Evolutionary conservation across 1,140 invertebrate genomes (phyloP).

Genomic region (Neodiprion pinetum): DNA sequence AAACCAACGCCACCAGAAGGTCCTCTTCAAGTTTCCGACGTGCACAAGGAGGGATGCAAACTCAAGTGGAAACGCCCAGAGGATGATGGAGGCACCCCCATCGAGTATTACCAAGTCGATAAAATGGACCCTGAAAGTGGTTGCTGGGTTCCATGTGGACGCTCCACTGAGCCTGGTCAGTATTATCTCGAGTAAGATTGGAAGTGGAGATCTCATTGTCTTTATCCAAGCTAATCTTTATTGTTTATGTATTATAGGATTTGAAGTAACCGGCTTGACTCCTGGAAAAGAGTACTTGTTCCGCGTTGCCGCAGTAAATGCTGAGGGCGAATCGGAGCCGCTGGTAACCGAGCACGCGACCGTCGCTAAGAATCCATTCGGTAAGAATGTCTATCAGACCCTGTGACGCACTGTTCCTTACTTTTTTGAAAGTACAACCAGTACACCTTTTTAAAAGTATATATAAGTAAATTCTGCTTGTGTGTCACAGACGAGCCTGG

Average conservation of each 20-base stretch:
- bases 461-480: background rate
- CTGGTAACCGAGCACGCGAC: slow-evolving; percentile 87
- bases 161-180: slow-evolving; percentile 79
- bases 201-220: slow-evolving; percentile 15
- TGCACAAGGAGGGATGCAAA: slow-evolving; percentile 92
- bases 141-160: slow-evolving; percentile 91
- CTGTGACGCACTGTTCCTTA: background rate
- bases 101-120: slow-evolving; percentile 94
- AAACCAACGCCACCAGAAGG: slow-evolving; percentile 88
- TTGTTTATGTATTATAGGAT: slow-evolving; percentile 58
- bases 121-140: slow-evolving; percentile 93
- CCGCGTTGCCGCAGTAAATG: slow-evolving; percentile 94
- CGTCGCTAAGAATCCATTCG: slow-evolving; percentile 95
- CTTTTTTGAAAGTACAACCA: background rate
- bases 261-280: slow-evolving; percentile 85
- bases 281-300: slow-evolving; percentile 94
- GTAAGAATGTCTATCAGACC: slow-evolving; percentile 50
- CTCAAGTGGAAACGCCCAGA: slow-evolving; percentile 93
- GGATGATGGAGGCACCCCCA: slow-evolving; percentile 86
- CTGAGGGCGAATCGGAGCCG: slow-evolving; percentile 95
- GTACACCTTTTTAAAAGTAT: background rate
- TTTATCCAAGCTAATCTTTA: slow-evolving; percentile 20
- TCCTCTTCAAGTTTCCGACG: slow-evolving; percentile 87
- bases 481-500: slow-evolving; percentile 82
- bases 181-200: slow-evolving; percentile 26